Evolutionary conservation across 2,888 invertebrate genomes (phyloP), one percentile per base, ranked within the genome.

Genomic region (Diplolepis rosae): DNA sequence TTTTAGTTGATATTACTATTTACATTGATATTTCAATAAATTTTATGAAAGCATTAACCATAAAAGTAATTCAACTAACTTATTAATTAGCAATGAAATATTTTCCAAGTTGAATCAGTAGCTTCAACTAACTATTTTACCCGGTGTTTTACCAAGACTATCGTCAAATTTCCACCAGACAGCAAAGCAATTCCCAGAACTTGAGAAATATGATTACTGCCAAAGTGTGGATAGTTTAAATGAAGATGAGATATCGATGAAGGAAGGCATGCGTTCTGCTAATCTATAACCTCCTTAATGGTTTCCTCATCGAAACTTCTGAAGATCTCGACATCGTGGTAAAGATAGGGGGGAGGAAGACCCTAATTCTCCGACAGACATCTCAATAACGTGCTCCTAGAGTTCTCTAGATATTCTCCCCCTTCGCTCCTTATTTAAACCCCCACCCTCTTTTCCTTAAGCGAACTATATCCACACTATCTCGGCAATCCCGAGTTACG

Each of bases 361-460:
- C 76, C 80, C 83, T 83, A 85, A 84, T 83, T 84, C 83, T 80
- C 80, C 80, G 72, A 74, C 80, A 82, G 85, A 85, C 82, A 84
- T 86, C 85, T 86, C 85, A 86, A 85, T 85, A 86, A 84, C 79
- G 82, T 81, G 77, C 35, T 35, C 61, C 61, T 61, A 22, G 61
- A 42, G 61, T 77, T 80, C 80, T 77, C 78, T 77, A 79, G 79
- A 76, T 76, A 71, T 70, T 67, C 51, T 69, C 65, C 52, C 65
- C 18, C 75, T 72, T 70, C 71, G 65, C 75, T 77, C 66, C 69
- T 67, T 65, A 32, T 5, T 24, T 68, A 61, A 68, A 70, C 65
- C 56, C 67, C 24, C 13, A 42, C 42, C 27, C 45, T 68, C 68
- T 67, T 28, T n/a, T 35, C 30, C 50, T 22, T 48, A 52, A 74